These are phyloP conservation scores for Capitella teleta DNA, from an alignment of 1,140 invertebrate species.

Conservation along the genomic window DNA sequence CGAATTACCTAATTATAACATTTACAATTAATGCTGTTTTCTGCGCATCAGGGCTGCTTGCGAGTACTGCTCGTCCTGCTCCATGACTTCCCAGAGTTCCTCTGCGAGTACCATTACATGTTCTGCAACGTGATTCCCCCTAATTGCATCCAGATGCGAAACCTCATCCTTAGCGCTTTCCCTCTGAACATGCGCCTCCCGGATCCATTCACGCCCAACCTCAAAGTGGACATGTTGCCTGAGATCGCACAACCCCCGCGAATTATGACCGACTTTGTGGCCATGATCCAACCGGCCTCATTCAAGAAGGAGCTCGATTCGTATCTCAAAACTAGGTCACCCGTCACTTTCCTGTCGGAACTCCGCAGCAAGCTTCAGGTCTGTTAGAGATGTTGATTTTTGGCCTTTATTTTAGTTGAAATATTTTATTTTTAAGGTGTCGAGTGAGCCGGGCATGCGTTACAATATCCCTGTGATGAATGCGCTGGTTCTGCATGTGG, in stretches of 20 bases:
- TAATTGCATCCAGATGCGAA: constrained; percentile 98
- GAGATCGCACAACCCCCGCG: constrained; percentile 71
- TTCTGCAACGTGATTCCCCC: constrained; percentile 98
- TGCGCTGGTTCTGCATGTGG: constrained; percentile 92
- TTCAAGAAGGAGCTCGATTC: constrained; percentile 95
- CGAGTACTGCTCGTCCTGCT: constrained; percentile 88
- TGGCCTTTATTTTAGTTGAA: background rate
- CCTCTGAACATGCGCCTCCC: constrained; percentile 94
- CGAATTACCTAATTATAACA: background rate
- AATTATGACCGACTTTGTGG: constrained; percentile 78
- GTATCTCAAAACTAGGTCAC: constrained; percentile 85
- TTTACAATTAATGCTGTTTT: constrained; percentile 2
- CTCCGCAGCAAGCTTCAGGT: constrained; percentile 66
- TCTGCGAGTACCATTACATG: constrained; percentile 98
- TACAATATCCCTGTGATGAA: constrained; percentile 97
- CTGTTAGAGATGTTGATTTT: constrained; percentile 2
- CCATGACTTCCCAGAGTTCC: constrained; percentile 97
- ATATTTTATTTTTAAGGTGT: constrained; percentile 39
- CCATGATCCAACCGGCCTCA: constrained; percentile 69
- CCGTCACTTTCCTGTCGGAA: constrained; percentile 70
- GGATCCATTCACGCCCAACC: constrained; percentile 93
- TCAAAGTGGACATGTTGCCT: constrained; percentile 82
- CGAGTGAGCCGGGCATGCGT: constrained; percentile 72
- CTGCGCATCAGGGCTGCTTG: constrained; percentile 63
- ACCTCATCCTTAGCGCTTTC: constrained; percentile 93